Evolutionary conservation across 2,888 invertebrate genomes (phyloP), one percentile per base, ranked within the genome.

Genomic region (Spisula solida): DNA sequence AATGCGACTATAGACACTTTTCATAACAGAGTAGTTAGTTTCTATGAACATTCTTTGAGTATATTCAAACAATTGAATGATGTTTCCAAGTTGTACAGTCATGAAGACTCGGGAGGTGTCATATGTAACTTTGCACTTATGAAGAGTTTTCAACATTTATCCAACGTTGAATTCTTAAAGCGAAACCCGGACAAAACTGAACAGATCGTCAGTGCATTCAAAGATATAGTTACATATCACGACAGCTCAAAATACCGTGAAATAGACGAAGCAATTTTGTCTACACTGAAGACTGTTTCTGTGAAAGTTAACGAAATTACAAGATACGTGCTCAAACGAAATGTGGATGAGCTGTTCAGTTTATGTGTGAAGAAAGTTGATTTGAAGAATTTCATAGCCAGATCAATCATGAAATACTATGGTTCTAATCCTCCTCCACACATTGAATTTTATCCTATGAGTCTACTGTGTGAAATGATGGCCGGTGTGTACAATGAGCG

Each of bases 71-170:
- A 31, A 14, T 41, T 82, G 31, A 82, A 82, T 82, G 66, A 82
- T 14, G 25, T 82, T 34, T 84, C 84, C 47, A 84, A 84, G 29
- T 1, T 29, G 51, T 84, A 84, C 31, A 70, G 48, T 41, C 84
- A 84, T 48, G 84, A 84, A 29, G 84, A 84, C 16, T 41, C 70
- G 16, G 84, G 75, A 41, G 84, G 84, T 70, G 84, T 84, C 47
- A 75, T 84, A 4, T 84, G 70, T 84, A 84, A 75, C 47, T 84
- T 56, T 29, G 84, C 78, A 14, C 14, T 84, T 12, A 75, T 75
- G 25, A 84, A 70, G 41, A n/a, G 75, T 84, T 84, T 84, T 75
- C 47, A 70, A 47, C 47, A 75, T 25, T 34, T 55, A 4, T n/a
- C 25, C 5, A 20, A 51, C 1, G 55, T 16, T 18, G 31, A 56